A percentile compares a stretch with the other conserved stretches of the same genome.
Conservation (phyloP, 2,888 invertebrate species). For the Epinotia bilunana region DNA sequence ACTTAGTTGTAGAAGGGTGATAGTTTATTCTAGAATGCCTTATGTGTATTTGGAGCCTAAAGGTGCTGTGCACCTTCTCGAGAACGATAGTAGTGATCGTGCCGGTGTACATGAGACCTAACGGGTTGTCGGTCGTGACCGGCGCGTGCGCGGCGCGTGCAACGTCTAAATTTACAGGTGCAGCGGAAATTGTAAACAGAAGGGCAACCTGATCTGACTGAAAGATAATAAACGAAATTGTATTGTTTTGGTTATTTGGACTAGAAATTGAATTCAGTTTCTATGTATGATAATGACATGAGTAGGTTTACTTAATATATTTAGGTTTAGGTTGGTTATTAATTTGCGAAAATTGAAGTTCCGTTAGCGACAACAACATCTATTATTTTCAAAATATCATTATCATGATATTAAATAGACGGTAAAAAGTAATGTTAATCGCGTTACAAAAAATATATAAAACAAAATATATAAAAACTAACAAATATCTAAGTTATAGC, state of each 20-base stretch:
- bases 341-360: too few species aligned
- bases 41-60: slow-evolving; percentile 1
- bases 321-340: too few species aligned
- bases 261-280: not conserved
- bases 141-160: slow-evolving; percentile 62
- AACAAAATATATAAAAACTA: too few species aligned
- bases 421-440: too few species aligned
- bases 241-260: not conserved
- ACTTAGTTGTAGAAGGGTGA: slow-evolving; percentile 47
- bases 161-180: slow-evolving; percentile 67
- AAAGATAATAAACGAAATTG: slow-evolving; percentile 1
- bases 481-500: not conserved
- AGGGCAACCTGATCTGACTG: slow-evolving; percentile 28
- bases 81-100: slow-evolving; percentile 50
- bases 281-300: not conserved
- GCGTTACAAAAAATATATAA: too few species aligned
- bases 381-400: too few species aligned
- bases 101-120: slow-evolving; percentile 54
- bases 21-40: slow-evolving; percentile 4
- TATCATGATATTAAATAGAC: too few species aligned
- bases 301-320: not conserved
- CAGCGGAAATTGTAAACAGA: slow-evolving; percentile 50
- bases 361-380: too few species aligned
- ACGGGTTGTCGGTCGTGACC: slow-evolving; percentile 57
- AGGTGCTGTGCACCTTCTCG: slow-evolving; percentile 3